A percentile compares a stretch with the other conserved stretches of the same genome.
Conservation (phyloP, 2,888 invertebrate genomes). For the Carpatolechia fugitivella region DNA sequence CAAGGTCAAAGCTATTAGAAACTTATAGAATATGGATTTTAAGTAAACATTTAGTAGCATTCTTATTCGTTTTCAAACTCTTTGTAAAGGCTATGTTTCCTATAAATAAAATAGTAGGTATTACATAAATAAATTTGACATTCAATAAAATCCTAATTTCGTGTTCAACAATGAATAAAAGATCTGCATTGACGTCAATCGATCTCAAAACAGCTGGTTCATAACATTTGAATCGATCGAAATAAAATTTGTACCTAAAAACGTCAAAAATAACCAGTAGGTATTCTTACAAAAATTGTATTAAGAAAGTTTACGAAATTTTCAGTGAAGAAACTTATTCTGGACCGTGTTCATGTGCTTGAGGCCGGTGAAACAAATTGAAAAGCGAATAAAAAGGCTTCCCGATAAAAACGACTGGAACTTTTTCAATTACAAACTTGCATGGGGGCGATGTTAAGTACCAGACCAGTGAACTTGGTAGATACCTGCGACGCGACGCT, state of each 20-base stretch:
- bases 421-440: conserved; percentile 78
- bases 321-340: conserved; percentile 41
- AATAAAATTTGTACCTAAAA: background rate
- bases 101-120: background rate
- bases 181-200: conserved; percentile 18
- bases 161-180: conserved; percentile 15
- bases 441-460: conserved; percentile 59
- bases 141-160: background rate
- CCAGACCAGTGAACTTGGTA: conserved; percentile 27
- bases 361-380: conserved; percentile 48
- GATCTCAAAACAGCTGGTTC: background rate
- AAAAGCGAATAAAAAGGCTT: conserved; percentile 52
- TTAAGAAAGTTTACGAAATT: conserved; percentile 12
- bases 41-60: too few species aligned
- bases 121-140: background rate
- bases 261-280: background rate
- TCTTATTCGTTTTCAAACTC: too few species aligned
- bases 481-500: conserved; percentile 11
- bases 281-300: conserved; percentile 11
- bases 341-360: conserved; percentile 37
- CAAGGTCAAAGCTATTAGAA: background rate
- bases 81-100: too few species aligned
- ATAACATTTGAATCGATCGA: background rate
- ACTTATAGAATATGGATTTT: too few species aligned
- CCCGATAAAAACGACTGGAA: conserved; percentile 57